A percentile compares a stretch with the other conserved stretches of the same genome.
Evolutionary conservation across 2,113 vertebrate genomes (phyloP).

Genomic region (Pardalotus punctatus): DNA sequence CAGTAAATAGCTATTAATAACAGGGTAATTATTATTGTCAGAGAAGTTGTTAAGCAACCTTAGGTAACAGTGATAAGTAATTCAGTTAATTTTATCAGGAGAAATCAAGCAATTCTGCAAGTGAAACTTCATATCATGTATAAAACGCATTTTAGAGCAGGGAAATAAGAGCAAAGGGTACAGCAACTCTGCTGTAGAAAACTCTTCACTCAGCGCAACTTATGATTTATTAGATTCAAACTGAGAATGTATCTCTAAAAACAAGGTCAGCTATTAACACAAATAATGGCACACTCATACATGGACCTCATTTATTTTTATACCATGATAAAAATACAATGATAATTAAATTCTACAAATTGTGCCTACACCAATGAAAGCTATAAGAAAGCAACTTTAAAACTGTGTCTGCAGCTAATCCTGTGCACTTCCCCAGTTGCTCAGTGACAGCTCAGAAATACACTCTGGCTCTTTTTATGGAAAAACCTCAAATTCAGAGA

Average conservation of each 20-base stretch:
- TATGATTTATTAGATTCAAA: not conserved
- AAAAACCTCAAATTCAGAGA: not conserved
- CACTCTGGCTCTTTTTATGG: fast-evolving
- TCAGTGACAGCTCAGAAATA: not conserved
- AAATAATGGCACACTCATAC: not conserved
- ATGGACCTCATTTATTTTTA: not conserved
- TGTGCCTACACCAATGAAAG: not conserved
- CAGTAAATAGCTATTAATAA: not conserved
- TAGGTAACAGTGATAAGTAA: not conserved
- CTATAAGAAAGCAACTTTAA: not conserved
- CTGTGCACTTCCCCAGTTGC: not conserved
- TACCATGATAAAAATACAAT: not conserved
- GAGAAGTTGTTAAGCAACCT: not conserved
- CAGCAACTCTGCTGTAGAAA: not conserved
- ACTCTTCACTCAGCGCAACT: not conserved
- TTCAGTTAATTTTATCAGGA: not conserved
- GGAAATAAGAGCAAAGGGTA: not conserved
- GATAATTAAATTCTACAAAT: not conserved
- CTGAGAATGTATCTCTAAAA: not conserved
- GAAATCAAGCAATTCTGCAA: not conserved
- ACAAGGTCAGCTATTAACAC: not conserved
- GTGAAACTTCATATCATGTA: not conserved
- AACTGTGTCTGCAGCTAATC: not conserved
- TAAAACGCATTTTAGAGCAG: not conserved
- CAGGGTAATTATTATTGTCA: not conserved